Base-by-base conservation (phyloP, 2,888 invertebrate genomes). In the Lucinisca nassula region DNA sequence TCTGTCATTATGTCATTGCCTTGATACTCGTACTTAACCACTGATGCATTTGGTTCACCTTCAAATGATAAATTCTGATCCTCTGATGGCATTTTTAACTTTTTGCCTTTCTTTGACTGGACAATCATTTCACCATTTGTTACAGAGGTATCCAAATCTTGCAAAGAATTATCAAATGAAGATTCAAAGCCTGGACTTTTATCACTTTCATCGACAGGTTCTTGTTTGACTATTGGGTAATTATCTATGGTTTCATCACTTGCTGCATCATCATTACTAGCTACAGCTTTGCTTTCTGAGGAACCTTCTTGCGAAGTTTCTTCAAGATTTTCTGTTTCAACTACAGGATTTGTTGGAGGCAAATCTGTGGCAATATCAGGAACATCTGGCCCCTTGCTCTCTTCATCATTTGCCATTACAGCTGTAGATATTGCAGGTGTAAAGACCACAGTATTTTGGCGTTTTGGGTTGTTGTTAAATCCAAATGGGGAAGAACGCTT, bases 241-340 rank as follows among this genome's bases (percentile, higher is more conserved):
- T 67, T 67, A 3, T 67, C 67, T 67, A 67, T 35, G 17, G 67
- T 67, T 67, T 67, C 35, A 67, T 67, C 67, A 67, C 67, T 67
- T 35, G 67, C 67, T 21, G 67, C 17, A 35, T 67, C 67, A 27
- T 61, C 61, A 61, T 61, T 61, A 67, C 35, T 21, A 30, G 17
- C 35, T 35, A 35, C 27, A 3, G 32, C 4, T 67, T 67, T 35
- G 35, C 12, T 35, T 4, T 67, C 35, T 3, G 24, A 1, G 8
- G 67, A 67, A 10, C 17, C 35, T 14, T 67, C 10, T 14, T n/a
- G 17, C 1, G 1, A 17, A 35, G 67, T 2, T 35, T 67, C 67
- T 67, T 30, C 35, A 4, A 32, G 0, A 35, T 8, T 6, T 67
- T 67, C 67, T 35, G 67, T 35, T 35, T 67, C 67, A 14, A 21